Percentiles rank a stretch among this genome's conserved stretches.
These are phyloP conservation scores for Osedax fenrisi DNA, from an alignment of 2,888 invertebrate genomes.

Conservation along the genomic window DNA sequence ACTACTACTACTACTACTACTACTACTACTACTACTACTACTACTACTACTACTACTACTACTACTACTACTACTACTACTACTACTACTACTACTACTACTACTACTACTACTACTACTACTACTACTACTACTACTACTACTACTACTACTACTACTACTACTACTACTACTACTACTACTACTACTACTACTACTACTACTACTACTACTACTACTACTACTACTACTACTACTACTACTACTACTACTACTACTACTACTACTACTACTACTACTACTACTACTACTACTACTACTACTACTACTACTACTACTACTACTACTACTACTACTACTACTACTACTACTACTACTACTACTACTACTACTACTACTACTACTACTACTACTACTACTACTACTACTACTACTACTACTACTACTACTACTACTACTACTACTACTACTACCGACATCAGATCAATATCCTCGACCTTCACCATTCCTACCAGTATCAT, in stretches of 20 bases:
- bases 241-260: conserved; percentile 22
- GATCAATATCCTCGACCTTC: too few species aligned
- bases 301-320: conserved; percentile 14
- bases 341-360: conserved; percentile 8
- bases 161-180: not conserved
- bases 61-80: conserved; percentile 15
- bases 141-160: not conserved
- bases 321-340: not conserved
- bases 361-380: not conserved
- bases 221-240: too few species aligned
- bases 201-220: conserved; percentile 4
- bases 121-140: conserved; percentile 12
- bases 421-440: conserved; percentile 6
- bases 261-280: not conserved
- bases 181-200: conserved; percentile 13
- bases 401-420: not conserved
- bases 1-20: conserved; percentile 3
- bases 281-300: not conserved
- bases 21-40: not conserved
- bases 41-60: conserved; percentile 11
- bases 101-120: not conserved
- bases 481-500: too few species aligned
- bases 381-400: not conserved
- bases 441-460: not conserved
- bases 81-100: conserved; percentile 5